Percentiles rank a stretch among this genome's conserved stretches.
phyloP scores from a whole-genome alignment of 2,797 vertebrate genomes.

The Austrolebias charrua region DNA sequence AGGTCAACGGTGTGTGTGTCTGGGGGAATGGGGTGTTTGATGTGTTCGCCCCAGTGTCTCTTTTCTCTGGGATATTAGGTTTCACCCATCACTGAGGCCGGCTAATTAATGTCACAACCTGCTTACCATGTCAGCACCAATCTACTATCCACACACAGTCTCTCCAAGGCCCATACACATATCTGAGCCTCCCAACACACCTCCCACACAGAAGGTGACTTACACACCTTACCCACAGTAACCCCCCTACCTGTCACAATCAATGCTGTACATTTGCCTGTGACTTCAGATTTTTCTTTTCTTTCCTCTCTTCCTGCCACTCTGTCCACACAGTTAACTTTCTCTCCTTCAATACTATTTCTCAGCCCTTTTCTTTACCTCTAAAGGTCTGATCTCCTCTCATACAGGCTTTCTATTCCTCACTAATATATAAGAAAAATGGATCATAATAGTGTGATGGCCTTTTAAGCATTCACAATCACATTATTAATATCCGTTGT shows the following conservation, averaged over 20 bases:
- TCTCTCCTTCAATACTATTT: constrained; percentile 20
- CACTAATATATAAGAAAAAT: no score
- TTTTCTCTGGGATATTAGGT: constrained; percentile 65
- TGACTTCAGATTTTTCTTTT: constrained; percentile 28
- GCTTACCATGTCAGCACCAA: constrained; percentile 67
- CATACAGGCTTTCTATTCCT: no score
- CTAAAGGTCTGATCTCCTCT: constrained; percentile 28
- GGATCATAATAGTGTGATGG: no score
- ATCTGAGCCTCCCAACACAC: constrained; percentile 18
- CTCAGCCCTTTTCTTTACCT: constrained; percentile 6
- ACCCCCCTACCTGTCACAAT: constrained; percentile 56
- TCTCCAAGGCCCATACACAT: constrained; percentile 19
- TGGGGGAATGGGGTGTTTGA: constrained; percentile 43
- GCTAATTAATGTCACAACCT: constrained; percentile 78
- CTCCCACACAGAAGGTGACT: constrained; percentile 6
- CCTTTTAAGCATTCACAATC: no score
- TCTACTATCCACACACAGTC: constrained; percentile 47
- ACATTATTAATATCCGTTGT: no score
- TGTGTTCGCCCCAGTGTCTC: constrained; percentile 56
- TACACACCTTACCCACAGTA: constrained; percentile 7
- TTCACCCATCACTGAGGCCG: constrained; percentile 62
- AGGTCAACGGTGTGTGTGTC: constrained; percentile 55
- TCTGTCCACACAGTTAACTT: constrained; percentile 33
- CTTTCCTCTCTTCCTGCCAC: constrained; percentile 37
- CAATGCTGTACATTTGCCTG: constrained; percentile 49